phyloP scores from a whole-genome alignment of 2,888 invertebrate genomes.

The Caenorhabditis doughertyi region DNA sequence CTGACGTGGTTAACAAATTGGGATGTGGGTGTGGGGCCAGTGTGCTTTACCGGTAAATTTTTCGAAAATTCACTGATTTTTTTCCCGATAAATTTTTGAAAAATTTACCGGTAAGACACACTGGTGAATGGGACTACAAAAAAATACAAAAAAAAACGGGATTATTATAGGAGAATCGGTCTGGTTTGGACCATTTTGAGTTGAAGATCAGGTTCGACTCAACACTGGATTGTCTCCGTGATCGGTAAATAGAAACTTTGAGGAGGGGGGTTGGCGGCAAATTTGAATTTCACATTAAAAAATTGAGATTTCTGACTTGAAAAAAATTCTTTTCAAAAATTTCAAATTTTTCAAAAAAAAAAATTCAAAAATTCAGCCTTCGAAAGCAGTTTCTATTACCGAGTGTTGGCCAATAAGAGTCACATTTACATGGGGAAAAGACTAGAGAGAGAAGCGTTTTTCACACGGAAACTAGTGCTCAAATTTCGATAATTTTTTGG shows the following conservation, averaged over 20 bases:
- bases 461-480: constrained; percentile 1
- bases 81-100: too few relatives aligned
- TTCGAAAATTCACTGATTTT: too few relatives aligned
- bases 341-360: constrained; percentile 3
- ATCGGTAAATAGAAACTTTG: constrained; percentile 54
- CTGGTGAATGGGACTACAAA: too few relatives aligned
- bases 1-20: constrained; percentile 55
- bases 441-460: too few relatives aligned
- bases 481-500: background rate
- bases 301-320: constrained; percentile 1
- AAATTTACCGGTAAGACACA: too few relatives aligned
- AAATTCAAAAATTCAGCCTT: background rate
- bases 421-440: background rate
- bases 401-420: constrained; percentile 57
- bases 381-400: constrained; percentile 49
- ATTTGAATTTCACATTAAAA: background rate
- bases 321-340: background rate
- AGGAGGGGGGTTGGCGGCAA: background rate
- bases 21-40: background rate
- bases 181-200: constrained; percentile 25
- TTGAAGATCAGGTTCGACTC: constrained; percentile 64
- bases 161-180: background rate
- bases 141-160: constrained; percentile 27
- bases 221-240: constrained; percentile 55
- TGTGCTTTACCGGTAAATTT: too few relatives aligned